Conservation (phyloP, 92 coral and sea anemone genomes). For the Palythoa grandiflora region DNA sequence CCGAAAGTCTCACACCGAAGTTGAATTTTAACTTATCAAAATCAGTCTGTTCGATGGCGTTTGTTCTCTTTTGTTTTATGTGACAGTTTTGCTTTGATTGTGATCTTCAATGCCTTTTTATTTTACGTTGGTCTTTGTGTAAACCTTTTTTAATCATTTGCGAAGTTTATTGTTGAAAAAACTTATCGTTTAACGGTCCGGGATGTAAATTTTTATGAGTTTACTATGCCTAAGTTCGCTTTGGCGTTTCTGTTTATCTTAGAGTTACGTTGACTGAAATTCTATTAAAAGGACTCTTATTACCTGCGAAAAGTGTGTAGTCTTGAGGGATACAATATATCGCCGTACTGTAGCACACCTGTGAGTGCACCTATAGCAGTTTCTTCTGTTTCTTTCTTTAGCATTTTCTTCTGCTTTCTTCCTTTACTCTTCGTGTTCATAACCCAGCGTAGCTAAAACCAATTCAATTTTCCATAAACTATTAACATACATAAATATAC, state of each 20-base stretch:
- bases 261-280: not conserved
- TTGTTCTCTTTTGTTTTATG: too few species aligned
- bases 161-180: not conserved
- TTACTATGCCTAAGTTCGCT: not conserved
- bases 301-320: not conserved
- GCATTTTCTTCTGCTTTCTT: not conserved
- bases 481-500: too few species aligned
- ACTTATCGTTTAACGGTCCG: not conserved
- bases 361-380: not conserved
- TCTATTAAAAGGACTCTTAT: not conserved
- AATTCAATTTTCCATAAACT: too few species aligned
- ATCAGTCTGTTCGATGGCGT: too few species aligned
- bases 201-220: too few species aligned
- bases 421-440: too few species aligned
- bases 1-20: too few species aligned
- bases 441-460: too few species aligned
- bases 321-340: not conserved
- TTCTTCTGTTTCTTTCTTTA: not conserved
- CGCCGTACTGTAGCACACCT: conserved; percentile 1
- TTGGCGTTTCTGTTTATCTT: not conserved
- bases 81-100: not conserved
- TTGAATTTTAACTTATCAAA: too few species aligned
- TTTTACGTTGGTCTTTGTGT: too few species aligned
- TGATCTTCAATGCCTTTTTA: too few species aligned
- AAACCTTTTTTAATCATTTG: not conserved